Percentiles rank a stretch among this genome's conserved stretches.
Evolutionary conservation across 2,113 vertebrate species (phyloP).

Genomic region (Rallus limicola): DNA sequence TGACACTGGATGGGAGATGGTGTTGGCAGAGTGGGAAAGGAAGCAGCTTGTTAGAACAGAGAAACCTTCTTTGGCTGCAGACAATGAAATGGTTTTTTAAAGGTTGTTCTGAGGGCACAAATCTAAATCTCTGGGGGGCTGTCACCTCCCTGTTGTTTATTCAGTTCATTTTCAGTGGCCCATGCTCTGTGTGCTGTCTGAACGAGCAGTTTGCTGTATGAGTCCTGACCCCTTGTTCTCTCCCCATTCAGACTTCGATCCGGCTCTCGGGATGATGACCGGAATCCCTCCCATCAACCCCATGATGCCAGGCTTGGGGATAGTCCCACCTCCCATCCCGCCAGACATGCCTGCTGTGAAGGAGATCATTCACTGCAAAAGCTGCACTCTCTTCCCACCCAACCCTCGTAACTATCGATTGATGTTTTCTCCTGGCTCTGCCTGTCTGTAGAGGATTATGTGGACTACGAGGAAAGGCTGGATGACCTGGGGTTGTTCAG

Average conservation of each 20-base stretch:
- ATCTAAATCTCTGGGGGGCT: neutral
- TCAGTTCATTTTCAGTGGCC: neutral
- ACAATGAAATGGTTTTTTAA: neutral
- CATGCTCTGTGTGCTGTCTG: rapidly evolving
- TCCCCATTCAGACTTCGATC: conserved; percentile 86
- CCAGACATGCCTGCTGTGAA: conserved; percentile 89
- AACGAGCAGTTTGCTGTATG: too few relatives aligned
- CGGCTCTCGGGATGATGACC: conserved; percentile 91
- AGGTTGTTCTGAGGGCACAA: neutral
- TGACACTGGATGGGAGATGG: neutral
- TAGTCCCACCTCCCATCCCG: conserved; percentile 87
- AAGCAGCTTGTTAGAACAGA: neutral
- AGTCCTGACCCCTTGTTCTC: neutral
- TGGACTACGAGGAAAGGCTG: too few relatives aligned
- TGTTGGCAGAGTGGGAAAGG: neutral
- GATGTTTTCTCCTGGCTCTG: neutral
- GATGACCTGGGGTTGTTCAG: too few relatives aligned
- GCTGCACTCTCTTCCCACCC: conserved; percentile 94
- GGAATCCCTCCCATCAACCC: conserved; percentile 92
- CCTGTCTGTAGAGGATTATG: rapidly evolving
- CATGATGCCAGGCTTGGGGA: conserved; percentile 91
- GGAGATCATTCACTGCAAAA: conserved; percentile 98
- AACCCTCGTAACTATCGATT: conserved; percentile 87
- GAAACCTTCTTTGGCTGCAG: neutral
- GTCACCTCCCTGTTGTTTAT: neutral